phyloP scores from a whole-genome alignment of 2,888 invertebrate species.

The Hemaris fuciformis region DNA sequence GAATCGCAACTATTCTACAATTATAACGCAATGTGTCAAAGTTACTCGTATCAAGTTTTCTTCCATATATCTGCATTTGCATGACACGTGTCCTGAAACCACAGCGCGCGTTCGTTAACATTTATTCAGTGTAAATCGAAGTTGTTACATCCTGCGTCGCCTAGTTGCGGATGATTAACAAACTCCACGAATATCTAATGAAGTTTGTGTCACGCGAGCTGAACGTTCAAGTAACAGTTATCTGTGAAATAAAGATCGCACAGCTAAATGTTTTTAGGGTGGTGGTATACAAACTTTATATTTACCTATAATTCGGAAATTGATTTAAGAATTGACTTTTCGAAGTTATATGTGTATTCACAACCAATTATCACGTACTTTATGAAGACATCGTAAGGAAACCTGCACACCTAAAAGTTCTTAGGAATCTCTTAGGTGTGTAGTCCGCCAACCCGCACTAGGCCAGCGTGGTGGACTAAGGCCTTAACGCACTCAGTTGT shows the following conservation, averaged over 20 bases:
- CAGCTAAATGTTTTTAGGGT: background rate
- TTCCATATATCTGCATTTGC: background rate
- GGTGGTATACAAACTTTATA: too few species aligned
- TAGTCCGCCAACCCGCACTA: too few species aligned
- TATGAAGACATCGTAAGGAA: too few species aligned
- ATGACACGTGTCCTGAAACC: background rate
- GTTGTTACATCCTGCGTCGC: background rate
- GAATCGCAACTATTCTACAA: too few species aligned
- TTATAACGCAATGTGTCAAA: background rate
- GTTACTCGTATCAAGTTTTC: background rate
- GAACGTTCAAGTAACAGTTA: constrained; percentile 19
- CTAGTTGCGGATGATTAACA: constrained; percentile 2
- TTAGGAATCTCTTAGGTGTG: too few species aligned
- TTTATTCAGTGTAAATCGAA: background rate
- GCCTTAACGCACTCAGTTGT: too few species aligned
- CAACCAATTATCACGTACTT: too few species aligned
- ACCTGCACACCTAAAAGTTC: too few species aligned
- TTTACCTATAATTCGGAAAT: too few species aligned
- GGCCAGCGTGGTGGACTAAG: too few species aligned
- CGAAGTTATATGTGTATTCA: too few species aligned
- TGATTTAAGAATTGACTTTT: too few species aligned
- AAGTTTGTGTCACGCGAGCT: constrained; percentile 14
- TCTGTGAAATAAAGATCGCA: constrained; percentile 22
- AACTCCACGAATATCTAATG: constrained; percentile 13
- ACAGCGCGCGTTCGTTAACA: background rate